Base-by-base conservation (phyloP, 1,140 invertebrate species). In the Pseudomyrmex dendroicus region DNA sequence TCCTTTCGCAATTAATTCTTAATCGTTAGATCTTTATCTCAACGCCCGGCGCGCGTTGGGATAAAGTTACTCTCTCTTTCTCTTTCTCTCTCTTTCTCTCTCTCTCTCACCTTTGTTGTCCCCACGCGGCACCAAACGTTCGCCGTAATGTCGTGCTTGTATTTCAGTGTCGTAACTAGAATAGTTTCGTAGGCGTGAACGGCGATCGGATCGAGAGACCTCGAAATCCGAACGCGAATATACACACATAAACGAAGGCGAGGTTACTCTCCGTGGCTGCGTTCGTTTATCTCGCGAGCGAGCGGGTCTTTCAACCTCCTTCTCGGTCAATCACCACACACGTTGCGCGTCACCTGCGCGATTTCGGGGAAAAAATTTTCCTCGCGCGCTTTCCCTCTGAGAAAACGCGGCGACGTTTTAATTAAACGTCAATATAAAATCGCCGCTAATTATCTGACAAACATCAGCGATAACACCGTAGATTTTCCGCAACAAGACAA, bases 101-200 rank as follows among this genome's bases (percentile, higher is more conserved):
- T 9, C 25, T 46, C 4, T 22, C 5, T 1, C 1, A 0, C n/a
- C 66, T 78, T 78, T 78, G 52, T 78, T 68, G 64, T 78, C 35
- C 63, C 35, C 35, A 56, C 63, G 35, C 61, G n/a, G 13, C 20
- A 7, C 35, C 35, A 35, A 52, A 48, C 56, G 46, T 52, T 20
- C 61, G 62, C 35, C 62, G 62, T 66, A 46, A 66, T 17, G 44
- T 66, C 17, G 62, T 67, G 54, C 63, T 77, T 66, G 73, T 67
- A 64, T 77, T 56, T 52, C 48, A 46, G 61, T 73, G 82, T 86
- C 73, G 86, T 64, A 87, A 84, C 73, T 86, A 72, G 73, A 78
- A 86, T 86, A 80, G 82, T 78, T 86, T 66, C 67, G 82, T 87
- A 83, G 86, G 82, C 56, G 86, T 86, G 62, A 77, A 20, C 67